Evolutionary conservation across 2,797 vertebrate genomes (phyloP).

Genomic region (Australoheros facetus): DNA sequence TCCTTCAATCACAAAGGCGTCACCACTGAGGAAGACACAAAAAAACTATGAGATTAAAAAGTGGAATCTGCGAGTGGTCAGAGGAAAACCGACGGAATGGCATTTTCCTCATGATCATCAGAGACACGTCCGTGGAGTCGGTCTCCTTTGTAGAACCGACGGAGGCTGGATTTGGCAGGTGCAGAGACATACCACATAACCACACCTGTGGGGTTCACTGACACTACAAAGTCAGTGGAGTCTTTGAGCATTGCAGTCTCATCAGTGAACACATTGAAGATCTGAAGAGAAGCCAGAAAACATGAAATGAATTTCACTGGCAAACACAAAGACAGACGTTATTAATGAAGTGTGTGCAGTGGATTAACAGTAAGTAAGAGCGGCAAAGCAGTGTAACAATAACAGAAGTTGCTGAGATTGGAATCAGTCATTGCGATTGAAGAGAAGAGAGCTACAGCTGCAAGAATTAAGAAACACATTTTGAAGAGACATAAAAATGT

Average conservation of each 20-base stretch:
- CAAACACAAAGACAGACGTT: not conserved
- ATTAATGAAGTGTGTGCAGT: too few species aligned
- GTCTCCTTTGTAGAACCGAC: slow-evolving; percentile 5
- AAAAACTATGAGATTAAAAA: accelerated
- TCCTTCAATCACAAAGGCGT: not conserved
- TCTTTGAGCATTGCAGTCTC: slow-evolving; percentile 73
- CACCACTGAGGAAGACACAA: not conserved
- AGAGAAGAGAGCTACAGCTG: too few species aligned
- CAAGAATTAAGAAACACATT: too few species aligned
- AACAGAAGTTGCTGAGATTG: too few species aligned
- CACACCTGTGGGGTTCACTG: slow-evolving; percentile 90
- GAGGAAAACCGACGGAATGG: slow-evolving; percentile 50
- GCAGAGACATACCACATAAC: slow-evolving; percentile 92
- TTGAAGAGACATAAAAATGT: too few species aligned
- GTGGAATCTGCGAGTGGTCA: not conserved
- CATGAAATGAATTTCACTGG: not conserved
- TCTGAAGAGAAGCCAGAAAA: slow-evolving; percentile 64
- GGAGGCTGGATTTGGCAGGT: not conserved
- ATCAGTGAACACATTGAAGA: slow-evolving; percentile 82
- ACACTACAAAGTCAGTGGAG: slow-evolving; percentile 83
- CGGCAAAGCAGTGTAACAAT: not conserved
- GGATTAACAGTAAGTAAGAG: too few species aligned
- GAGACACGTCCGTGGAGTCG: not conserved
- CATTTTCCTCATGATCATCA: slow-evolving; percentile 22
- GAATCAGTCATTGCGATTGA: not conserved